A percentile compares a stretch with the other conserved stretches of the same genome.
phyloP scores from a whole-genome alignment of 2,797 vertebrate genomes.

The Parauchenoglanis punctatus region DNA sequence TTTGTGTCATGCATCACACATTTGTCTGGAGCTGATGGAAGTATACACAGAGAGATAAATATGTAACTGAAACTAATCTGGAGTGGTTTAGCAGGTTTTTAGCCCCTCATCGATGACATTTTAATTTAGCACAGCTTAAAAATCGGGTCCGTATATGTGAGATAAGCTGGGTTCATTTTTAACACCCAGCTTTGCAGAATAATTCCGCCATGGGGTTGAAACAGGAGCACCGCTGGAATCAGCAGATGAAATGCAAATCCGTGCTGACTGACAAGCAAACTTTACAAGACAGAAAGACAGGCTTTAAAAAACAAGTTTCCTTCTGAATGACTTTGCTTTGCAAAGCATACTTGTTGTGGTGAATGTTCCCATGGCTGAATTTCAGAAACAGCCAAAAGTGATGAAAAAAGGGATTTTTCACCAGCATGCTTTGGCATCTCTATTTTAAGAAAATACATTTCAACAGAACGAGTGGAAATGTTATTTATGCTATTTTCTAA shows the following conservation, averaged over 20 bases:
- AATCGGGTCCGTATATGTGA: conserved; percentile 37
- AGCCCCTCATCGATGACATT: conserved; percentile 58
- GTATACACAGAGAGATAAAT: conserved; percentile 44
- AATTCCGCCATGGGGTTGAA: conserved; percentile 39
- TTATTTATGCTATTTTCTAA: not conserved
- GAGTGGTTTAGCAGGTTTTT: conserved; percentile 54
- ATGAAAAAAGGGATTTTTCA: not conserved
- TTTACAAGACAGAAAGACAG: conserved; percentile 37
- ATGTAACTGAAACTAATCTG: conserved; percentile 57
- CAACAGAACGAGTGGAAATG: not conserved
- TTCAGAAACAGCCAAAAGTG: not conserved
- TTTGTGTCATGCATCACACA: conserved; percentile 38
- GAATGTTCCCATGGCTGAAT: not conserved
- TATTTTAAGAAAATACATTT: not conserved
- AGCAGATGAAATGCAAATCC: conserved; percentile 46
- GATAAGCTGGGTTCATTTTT: conserved; percentile 41
- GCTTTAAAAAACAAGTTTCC: conserved; percentile 18
- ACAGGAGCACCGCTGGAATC: conserved; percentile 34
- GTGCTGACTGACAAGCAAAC: conserved; percentile 42
- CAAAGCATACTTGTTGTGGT: not conserved
- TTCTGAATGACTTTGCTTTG: not conserved
- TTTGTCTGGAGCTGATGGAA: conserved; percentile 46
- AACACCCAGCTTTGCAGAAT: conserved; percentile 32
- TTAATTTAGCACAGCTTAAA: conserved; percentile 62
- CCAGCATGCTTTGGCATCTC: not conserved